Conservation (phyloP, 2,888 invertebrate genomes). For the Phaonia tiefii region DNA sequence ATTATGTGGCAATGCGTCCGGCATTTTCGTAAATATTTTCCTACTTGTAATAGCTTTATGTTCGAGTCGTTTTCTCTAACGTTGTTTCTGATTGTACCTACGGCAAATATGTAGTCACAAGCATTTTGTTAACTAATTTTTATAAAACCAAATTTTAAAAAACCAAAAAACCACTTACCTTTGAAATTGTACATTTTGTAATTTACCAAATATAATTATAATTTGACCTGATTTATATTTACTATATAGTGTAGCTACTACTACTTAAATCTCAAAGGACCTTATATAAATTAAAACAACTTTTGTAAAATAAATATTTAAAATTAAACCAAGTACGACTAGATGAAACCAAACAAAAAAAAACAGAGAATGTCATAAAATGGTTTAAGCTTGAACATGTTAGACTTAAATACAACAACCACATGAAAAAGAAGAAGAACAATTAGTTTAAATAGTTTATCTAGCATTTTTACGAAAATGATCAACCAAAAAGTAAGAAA, state of each 20-base stretch:
- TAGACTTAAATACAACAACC: slow-evolving; percentile 17
- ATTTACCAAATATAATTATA: slow-evolving; percentile 45
- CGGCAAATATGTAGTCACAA: slow-evolving; percentile 15
- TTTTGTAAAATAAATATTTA: slow-evolving; percentile 60
- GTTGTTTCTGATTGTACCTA: slow-evolving; percentile 58
- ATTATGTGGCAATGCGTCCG: slow-evolving; percentile 83
- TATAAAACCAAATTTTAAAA: slow-evolving; percentile 43
- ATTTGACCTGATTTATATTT: slow-evolving; percentile 33
- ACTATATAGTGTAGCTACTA: slow-evolving; percentile 46
- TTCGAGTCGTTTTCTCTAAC: slow-evolving; percentile 76
- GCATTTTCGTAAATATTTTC: slow-evolving; percentile 74
- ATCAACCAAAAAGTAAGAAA: slow-evolving; percentile 25
- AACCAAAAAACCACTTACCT: neutral
- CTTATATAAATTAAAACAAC: slow-evolving; percentile 34
- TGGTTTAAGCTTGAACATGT: slow-evolving; percentile 49
- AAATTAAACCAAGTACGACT: neutral
- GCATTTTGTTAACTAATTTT: slow-evolving; percentile 40
- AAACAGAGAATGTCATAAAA: slow-evolving; percentile 47
- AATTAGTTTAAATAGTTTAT: slow-evolving; percentile 5
- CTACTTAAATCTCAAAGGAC: slow-evolving; percentile 51
- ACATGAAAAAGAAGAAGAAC: neutral
- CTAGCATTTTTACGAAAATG: slow-evolving; percentile 43
- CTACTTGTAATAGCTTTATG: slow-evolving; percentile 75
- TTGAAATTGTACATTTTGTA: slow-evolving; percentile 64
- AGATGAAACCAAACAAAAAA: neutral